These are phyloP conservation scores for Agrotis puta DNA, from an alignment of 2,888 invertebrate species.

Conservation along the genomic window DNA sequence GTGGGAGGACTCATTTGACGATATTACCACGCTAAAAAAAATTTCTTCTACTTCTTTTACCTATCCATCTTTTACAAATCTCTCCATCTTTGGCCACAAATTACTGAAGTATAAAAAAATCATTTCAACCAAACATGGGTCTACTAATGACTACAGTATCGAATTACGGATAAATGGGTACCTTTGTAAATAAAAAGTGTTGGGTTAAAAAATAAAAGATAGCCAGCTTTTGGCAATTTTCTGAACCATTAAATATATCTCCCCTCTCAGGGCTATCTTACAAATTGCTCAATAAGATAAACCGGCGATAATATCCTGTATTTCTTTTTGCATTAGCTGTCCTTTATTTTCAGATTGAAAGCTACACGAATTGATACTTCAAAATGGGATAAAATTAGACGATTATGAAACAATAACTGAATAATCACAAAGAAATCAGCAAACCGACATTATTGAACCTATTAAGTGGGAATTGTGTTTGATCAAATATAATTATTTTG, in stretches of 20 bases:
- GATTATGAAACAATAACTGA: not conserved
- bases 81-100: not conserved
- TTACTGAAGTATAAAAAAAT: not conserved
- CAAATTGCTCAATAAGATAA: conserved; percentile 62
- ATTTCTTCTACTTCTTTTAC: too few species aligned
- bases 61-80: too few species aligned
- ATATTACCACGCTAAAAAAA: too few species aligned
- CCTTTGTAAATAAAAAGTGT: conserved; percentile 30
- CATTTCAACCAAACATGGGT: not conserved
- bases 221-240: conserved; percentile 53
- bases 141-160: not conserved
- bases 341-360: conserved; percentile 19
- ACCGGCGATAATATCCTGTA: conserved; percentile 55
- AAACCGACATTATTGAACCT: too few species aligned
- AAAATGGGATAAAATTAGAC: conserved; percentile 4
- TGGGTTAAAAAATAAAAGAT: conserved; percentile 51
- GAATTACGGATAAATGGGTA: not conserved
- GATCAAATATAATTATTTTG: too few species aligned
- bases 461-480: too few species aligned
- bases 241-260: conserved; percentile 62
- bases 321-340: conserved; percentile 42
- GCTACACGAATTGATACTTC: not conserved
- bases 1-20: too few species aligned
- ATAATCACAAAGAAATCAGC: too few species aligned
- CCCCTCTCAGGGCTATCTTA: conserved; percentile 51